These are phyloP conservation scores for Xestia sexstrigata DNA, from an alignment of 2,888 invertebrate genomes.

Conservation along the genomic window DNA sequence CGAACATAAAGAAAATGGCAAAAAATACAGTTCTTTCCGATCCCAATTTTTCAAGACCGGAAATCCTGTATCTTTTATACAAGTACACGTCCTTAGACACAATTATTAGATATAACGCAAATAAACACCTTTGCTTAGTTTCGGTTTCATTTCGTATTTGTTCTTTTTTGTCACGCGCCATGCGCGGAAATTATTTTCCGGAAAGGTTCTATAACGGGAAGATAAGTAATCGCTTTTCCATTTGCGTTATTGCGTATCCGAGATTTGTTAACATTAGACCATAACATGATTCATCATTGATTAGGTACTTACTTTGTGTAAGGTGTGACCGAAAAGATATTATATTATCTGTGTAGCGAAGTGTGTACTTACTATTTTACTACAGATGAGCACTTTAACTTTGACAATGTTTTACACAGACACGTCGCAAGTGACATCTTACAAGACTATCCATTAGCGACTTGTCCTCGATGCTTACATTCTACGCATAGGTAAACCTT, in stretches of 20 bases:
- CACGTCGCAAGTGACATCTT: neutral
- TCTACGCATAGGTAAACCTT: neutral
- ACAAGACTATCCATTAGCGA: constrained; percentile 47
- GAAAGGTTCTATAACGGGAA: neutral
- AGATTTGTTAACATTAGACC: neutral
- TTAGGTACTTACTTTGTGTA: neutral
- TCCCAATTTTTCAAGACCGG: neutral
- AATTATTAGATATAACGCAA: neutral
- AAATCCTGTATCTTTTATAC: neutral
- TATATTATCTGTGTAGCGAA: neutral
- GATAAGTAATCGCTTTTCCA: constrained; percentile 3
- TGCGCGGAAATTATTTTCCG: constrained; percentile 10
- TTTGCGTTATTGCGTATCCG: constrained; percentile 4
- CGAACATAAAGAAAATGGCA: too few species aligned
- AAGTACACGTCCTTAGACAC: neutral
- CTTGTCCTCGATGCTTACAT: neutral
- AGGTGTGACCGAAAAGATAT: constrained; percentile 1
- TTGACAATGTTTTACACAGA: neutral
- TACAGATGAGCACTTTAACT: neutral
- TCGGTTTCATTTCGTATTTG: neutral
- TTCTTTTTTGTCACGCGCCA: constrained; percentile 8
- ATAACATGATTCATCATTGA: constrained; percentile 1
- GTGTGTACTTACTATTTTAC: neutral
- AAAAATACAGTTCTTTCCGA: neutral
- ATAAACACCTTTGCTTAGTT: constrained; percentile 2